Evolutionary conservation across 2,888 invertebrate genomes (phyloP), one percentile per base, ranked within the genome.

Genomic region (Serripes groenlandicus): DNA sequence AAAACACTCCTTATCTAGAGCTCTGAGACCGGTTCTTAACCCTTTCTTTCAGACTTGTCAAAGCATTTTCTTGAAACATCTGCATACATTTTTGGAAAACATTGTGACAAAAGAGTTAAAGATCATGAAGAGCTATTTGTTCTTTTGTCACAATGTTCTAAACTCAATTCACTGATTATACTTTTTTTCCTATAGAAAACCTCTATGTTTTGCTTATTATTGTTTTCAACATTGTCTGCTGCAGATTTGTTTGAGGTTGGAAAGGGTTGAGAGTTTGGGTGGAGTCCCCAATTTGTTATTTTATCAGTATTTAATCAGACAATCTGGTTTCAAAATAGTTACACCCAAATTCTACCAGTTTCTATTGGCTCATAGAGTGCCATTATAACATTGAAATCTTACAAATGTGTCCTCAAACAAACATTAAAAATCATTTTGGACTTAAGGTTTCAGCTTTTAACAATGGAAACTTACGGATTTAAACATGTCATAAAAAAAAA

Each of bases 301-400:
- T 26, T 71, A 71, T 71, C 71, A 56, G 56, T n/a, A 5, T 56
- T 28, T 60, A 58, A 42, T 66, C 66, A 75, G 68, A 54, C 23
- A 54, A 30, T 37, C 56, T 73, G 60, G n/a, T 73, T 37, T 34
- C 30, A 62, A 79, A 73, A 79, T 58, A 23, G 86, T 86, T 83
- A 83, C 86, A 83, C 86, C 86, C 86, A 86, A 86, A 83, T 75
- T 75, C 54, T 35, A 64, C 62, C 66, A 68, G 30, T 75, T 86
- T 81, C 75, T 54, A 86, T 86, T 83, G 82, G 86, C 30, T 75
- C 75, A 60, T 49, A 15, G 21, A 18, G 18, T 34, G 26, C 64
- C 66, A 66, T 66, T 26, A 7, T 56, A 23, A 42, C 28, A 26
- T 28, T 37, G 21, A 35, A 26, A n/a, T 28, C 62, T 62, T 62